These are phyloP conservation scores for Calidris pugnax DNA, from an alignment of 2,113 vertebrate species.

Conservation along the genomic window DNA sequence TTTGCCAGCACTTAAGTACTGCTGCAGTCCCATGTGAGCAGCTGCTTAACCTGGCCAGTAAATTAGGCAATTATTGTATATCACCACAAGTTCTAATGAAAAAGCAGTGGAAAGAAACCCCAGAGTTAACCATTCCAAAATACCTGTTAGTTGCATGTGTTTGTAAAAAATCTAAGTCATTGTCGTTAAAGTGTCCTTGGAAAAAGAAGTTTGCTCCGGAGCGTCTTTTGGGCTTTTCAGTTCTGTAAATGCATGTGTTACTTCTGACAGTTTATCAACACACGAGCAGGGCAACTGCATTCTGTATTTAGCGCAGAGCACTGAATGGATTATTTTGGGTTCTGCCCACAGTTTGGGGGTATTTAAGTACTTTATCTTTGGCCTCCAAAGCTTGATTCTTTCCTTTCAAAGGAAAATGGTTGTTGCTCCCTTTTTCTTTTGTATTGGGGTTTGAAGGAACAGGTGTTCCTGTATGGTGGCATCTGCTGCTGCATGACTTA, in stretches of 20 bases:
- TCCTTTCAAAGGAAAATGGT: neutral
- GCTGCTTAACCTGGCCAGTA: neutral
- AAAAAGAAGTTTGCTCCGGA: neutral
- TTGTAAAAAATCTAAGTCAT: neutral
- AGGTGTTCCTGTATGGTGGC: neutral
- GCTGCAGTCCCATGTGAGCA: neutral
- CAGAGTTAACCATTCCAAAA: neutral
- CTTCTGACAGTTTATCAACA: neutral
- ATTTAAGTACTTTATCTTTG: neutral
- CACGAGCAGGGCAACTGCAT: neutral
- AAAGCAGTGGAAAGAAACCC: neutral
- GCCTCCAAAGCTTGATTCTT: neutral
- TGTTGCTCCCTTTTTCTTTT: neutral
- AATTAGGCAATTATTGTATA: neutral
- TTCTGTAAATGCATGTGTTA: neutral
- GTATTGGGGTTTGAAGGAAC: neutral
- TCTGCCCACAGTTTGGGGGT: neutral
- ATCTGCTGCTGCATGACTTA: neutral
- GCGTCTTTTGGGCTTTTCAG: neutral
- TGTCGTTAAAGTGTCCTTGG: neutral
- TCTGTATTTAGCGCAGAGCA: neutral
- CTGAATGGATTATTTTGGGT: slow-evolving; percentile 7
- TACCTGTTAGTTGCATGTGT: neutral
- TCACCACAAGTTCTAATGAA: neutral
- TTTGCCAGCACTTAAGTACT: neutral